Conservation (phyloP, 2,888 invertebrate species). For the Drosophila falleni region DNA sequence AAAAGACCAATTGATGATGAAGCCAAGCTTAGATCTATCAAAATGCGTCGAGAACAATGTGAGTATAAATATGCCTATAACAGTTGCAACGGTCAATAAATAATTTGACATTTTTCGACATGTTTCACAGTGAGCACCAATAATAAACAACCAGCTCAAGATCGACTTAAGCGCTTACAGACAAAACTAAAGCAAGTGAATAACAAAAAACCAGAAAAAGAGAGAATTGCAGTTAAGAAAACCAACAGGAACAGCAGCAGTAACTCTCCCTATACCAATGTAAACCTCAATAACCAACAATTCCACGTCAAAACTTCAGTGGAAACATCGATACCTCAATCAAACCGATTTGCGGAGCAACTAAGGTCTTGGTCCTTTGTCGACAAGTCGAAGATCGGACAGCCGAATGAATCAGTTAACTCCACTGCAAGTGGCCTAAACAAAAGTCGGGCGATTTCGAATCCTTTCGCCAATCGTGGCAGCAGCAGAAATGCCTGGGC, state of each 20-base stretch:
- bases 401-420: background rate
- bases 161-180: slow-evolving; percentile 79
- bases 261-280: background rate
- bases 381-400: background rate
- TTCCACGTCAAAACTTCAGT: background rate
- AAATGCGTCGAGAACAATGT: slow-evolving; percentile 18
- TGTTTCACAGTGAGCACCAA: slow-evolving; percentile 14
- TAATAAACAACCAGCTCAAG: slow-evolving; percentile 70
- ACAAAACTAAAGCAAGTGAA: slow-evolving; percentile 50
- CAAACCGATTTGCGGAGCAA: background rate
- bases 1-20: background rate
- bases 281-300: background rate
- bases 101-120: slow-evolving; percentile 2
- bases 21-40: background rate
- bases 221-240: slow-evolving; percentile 11
- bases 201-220: slow-evolving; percentile 17
- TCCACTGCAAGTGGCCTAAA: background rate
- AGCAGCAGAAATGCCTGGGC: slow-evolving; percentile 39
- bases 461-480: background rate
- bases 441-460: background rate
- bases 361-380: background rate
- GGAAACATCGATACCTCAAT: background rate
- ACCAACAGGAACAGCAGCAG: background rate
- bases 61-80: background rate
- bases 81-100: background rate